Percentiles rank a stretch among this genome's conserved stretches.
phyloP scores from a whole-genome alignment of 2,113 vertebrate genomes.

The Ahaetulla prasina region DNA sequence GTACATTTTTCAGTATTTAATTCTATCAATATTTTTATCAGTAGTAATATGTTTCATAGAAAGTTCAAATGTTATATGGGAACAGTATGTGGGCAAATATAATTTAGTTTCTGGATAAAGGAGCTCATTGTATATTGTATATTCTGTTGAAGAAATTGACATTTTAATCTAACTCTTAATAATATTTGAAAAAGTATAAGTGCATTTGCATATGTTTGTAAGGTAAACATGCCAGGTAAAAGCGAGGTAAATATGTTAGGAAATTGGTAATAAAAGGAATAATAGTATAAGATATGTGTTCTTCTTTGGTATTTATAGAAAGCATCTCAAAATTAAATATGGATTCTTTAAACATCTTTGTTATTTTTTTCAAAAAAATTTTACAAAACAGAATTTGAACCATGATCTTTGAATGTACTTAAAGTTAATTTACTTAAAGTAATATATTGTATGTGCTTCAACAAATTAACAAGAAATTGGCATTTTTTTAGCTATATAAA shows the following conservation, averaged over 20 bases:
- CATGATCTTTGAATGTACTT: not conserved
- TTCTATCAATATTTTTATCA: not conserved
- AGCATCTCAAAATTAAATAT: not conserved
- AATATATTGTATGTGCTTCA: not conserved
- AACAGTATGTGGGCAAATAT: not conserved
- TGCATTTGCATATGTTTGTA: conserved; percentile 23
- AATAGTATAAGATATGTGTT: not conserved
- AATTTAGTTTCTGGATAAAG: conserved; percentile 40
- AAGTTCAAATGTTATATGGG: not conserved
- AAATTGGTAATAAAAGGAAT: not conserved
- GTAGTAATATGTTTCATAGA: not conserved
- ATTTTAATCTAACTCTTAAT: conserved; percentile 53
- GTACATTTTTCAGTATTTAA: not conserved
- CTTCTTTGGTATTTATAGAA: not conserved
- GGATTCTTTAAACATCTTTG: not conserved
- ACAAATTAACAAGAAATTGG: not conserved
- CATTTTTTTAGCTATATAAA: not conserved
- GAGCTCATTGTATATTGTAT: conserved; percentile 28
- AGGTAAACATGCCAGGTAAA: no score
- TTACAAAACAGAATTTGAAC: not conserved
- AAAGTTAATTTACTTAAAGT: not conserved
- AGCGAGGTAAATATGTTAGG: conserved; percentile 1
- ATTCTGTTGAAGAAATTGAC: conserved; percentile 46
- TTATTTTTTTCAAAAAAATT: not conserved
- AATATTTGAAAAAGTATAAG: conserved; percentile 41